Conservation (phyloP, 1,140 invertebrate genomes). For the Harpegnathos saltator region DNA sequence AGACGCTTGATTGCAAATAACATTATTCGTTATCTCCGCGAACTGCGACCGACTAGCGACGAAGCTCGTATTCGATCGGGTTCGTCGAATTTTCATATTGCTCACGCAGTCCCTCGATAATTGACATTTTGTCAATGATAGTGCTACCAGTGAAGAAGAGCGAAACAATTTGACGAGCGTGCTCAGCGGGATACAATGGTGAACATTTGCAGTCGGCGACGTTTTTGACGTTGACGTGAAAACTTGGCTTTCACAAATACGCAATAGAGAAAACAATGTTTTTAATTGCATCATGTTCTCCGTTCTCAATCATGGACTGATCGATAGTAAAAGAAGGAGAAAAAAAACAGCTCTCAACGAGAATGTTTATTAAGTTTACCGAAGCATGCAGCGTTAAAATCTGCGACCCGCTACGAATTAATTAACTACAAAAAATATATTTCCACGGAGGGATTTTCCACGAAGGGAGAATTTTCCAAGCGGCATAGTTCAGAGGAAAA, state of each 20-base stretch:
- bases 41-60: constrained; percentile 10
- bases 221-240: background rate
- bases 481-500: background rate
- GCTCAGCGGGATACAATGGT: background rate
- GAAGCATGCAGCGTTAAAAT: background rate
- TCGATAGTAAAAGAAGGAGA: background rate
- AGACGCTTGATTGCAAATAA: constrained; percentile 59
- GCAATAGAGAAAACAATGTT: too few species aligned
- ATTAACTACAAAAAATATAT: background rate
- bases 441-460: background rate
- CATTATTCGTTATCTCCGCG: constrained; percentile 50
- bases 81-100: constrained; percentile 49
- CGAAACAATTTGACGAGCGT: background rate
- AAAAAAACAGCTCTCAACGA: background rate
- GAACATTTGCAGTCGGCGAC: background rate
- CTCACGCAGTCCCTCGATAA: constrained; percentile 31
- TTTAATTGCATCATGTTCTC: background rate
- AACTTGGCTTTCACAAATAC: background rate
- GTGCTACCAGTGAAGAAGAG: constrained; percentile 1
- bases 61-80: constrained; percentile 35
- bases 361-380: background rate
- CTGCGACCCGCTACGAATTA: background rate
- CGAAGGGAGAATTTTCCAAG: background rate
- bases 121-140: constrained; percentile 21
- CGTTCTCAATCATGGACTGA: background rate